These are phyloP conservation scores for Thamnaconus septentrionalis DNA, from an alignment of 2,113 vertebrate species.

Conservation along the genomic window DNA sequence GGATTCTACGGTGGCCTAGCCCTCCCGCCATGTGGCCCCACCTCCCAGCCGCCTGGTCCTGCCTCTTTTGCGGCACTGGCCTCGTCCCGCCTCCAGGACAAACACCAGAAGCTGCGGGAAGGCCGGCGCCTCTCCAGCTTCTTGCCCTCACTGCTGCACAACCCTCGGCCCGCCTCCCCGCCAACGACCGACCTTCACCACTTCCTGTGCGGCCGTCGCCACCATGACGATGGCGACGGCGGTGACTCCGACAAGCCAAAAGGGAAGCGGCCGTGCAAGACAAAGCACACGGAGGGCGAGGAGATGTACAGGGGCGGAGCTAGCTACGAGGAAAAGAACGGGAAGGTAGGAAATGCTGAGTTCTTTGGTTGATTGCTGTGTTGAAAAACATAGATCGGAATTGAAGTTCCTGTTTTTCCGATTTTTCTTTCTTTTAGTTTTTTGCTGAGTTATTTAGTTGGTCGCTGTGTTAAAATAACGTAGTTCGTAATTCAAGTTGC, in stretches of 20 bases:
- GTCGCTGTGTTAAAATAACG: too few relatives aligned
- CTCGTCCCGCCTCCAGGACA: constrained; percentile 84
- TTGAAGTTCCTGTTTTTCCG: too few relatives aligned
- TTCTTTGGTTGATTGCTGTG: neutral
- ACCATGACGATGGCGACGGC: too few relatives aligned
- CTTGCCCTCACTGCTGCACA: constrained; percentile 42
- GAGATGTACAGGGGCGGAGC: constrained; percentile 69
- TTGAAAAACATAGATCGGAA: too few relatives aligned
- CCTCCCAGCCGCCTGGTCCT: constrained; percentile 54
- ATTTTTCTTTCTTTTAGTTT: too few relatives aligned
- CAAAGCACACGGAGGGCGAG: constrained; percentile 83
- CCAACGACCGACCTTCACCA: constrained; percentile 13
- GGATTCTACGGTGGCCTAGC: constrained; percentile 55
- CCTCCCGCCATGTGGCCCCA: constrained; percentile 65
- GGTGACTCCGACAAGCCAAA: constrained; percentile 86
- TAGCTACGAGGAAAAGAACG: neutral
- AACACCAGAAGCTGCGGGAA: constrained; percentile 87
- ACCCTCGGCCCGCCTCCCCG: constrained; percentile 52
- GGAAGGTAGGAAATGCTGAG: constrained; percentile 22
- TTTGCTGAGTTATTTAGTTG: too few relatives aligned
- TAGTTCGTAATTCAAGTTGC: too few relatives aligned
- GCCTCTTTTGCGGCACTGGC: constrained; percentile 44
- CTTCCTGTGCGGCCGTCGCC: constrained; percentile 60
- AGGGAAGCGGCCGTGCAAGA: constrained; percentile 93
- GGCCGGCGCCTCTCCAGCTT: constrained; percentile 78